Evolutionary conservation across 2,888 invertebrate genomes (phyloP).

Genomic region (Nyleta sp.): DNA sequence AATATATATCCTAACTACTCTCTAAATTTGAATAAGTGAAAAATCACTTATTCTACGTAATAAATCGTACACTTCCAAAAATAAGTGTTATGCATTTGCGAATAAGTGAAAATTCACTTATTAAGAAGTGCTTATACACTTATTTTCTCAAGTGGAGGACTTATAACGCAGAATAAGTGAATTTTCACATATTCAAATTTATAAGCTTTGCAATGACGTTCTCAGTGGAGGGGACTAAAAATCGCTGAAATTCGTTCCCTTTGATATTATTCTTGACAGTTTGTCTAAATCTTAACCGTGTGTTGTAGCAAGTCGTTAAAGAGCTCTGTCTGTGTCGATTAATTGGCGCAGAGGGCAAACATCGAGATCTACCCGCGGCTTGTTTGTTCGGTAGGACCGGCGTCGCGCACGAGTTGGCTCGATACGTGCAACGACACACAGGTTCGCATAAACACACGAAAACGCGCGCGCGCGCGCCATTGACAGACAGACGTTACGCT

Average conservation of each 20-base stretch:
- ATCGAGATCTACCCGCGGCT: constrained; percentile 73
- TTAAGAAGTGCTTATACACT: too few species aligned
- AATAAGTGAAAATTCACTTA: too few species aligned
- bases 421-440: constrained; percentile 32
- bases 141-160: too few species aligned
- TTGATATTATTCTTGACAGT: constrained; percentile 36
- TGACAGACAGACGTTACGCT: constrained; percentile 24
- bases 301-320: constrained; percentile 27
- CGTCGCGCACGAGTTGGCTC: constrained; percentile 49
- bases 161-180: too few species aligned
- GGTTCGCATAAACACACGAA: constrained; percentile 20
- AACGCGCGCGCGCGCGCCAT: constrained; percentile 28
- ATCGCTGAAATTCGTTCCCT: background rate
- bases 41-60: too few species aligned
- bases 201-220: too few species aligned
- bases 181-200: too few species aligned
- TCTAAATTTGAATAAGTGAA: too few species aligned
- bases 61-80: too few species aligned
- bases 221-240: too few species aligned
- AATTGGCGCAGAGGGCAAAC: constrained; percentile 80
- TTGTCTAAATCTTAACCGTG: constrained; percentile 38
- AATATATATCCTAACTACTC: too few species aligned
- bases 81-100: too few species aligned
- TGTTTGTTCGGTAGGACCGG: constrained; percentile 60
- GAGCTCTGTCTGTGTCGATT: constrained; percentile 74